Evolutionary conservation across 2,113 vertebrate species (phyloP).

Genomic region (Megatriorchis doriae): DNA sequence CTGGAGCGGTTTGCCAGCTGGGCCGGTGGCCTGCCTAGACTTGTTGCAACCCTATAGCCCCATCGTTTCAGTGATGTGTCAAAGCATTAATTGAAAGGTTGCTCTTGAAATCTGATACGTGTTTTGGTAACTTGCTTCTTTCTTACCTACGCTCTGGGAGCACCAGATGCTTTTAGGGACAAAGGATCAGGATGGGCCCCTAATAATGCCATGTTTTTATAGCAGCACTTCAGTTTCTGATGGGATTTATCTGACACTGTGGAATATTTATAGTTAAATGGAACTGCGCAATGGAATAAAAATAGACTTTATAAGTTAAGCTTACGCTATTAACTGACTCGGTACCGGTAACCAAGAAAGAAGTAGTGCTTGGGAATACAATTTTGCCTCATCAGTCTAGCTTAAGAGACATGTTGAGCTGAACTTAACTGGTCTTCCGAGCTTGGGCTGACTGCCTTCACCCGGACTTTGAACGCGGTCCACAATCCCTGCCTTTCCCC

Average conservation of each 20-base stretch:
- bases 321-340: background rate
- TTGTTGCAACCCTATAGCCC: background rate
- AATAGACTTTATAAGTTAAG: background rate
- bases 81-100: background rate
- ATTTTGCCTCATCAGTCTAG: background rate
- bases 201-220: background rate
- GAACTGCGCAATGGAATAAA: background rate
- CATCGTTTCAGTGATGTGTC: background rate
- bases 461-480: accelerated
- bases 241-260: background rate
- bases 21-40: background rate
- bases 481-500: background rate
- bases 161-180: background rate
- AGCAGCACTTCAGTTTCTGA: background rate
- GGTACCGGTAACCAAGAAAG: background rate
- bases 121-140: background rate
- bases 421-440: background rate
- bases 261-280: background rate
- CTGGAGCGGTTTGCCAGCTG: accelerated
- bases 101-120: background rate
- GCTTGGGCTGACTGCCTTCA: background rate
- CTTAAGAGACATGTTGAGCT: background rate
- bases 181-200: background rate
- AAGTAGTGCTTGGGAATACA: background rate
- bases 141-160: background rate